Conservation (phyloP, 2,888 invertebrate genomes). For the Tipula lateralis region DNA sequence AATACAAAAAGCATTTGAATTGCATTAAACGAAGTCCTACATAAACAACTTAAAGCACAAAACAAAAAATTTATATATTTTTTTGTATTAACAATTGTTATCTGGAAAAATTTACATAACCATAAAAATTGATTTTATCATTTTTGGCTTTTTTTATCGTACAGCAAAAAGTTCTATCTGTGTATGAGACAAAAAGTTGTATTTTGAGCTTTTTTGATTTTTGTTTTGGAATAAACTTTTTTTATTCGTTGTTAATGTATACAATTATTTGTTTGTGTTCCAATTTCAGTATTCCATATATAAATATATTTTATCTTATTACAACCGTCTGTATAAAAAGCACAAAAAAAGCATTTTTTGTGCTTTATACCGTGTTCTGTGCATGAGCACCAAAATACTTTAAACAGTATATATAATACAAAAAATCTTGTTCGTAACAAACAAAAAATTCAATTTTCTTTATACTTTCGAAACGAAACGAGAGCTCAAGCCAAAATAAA, state of each 20-base stretch:
- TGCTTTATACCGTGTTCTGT: background rate
- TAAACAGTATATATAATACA: background rate
- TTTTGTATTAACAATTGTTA: background rate
- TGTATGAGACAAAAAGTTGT: background rate
- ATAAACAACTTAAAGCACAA: background rate
- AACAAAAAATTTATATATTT: background rate
- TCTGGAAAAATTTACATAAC: background rate
- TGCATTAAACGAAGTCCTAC: background rate
- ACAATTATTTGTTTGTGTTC: background rate
- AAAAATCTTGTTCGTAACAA: background rate
- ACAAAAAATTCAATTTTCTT: background rate
- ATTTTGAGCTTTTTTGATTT: background rate
- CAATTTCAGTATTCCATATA: no score
- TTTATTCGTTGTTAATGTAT: background rate
- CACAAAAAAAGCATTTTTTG: background rate
- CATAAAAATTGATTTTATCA: conserved; percentile 13
- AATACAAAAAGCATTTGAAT: background rate
- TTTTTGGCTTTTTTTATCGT: background rate
- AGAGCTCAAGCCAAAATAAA: background rate
- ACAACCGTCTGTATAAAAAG: background rate
- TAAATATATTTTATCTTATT: background rate
- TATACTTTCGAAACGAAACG: background rate
- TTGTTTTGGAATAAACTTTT: background rate
- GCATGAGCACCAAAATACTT: background rate
- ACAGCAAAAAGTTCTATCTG: background rate